These are phyloP conservation scores for Notarius lentiginosus DNA, from an alignment of 2,113 vertebrate species.

Conservation along the genomic window DNA sequence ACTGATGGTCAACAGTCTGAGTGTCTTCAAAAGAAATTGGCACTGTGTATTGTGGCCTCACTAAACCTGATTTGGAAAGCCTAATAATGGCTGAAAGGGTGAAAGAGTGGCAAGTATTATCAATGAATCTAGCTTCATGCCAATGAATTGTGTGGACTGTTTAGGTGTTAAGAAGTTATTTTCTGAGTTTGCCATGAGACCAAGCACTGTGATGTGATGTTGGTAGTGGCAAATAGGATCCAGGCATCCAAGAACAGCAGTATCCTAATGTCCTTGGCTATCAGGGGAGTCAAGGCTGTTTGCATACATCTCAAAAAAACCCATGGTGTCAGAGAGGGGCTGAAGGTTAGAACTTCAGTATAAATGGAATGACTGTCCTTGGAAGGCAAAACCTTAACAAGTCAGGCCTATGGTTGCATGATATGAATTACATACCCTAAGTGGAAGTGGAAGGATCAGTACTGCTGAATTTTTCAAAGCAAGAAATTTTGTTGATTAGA, in stretches of 20 bases:
- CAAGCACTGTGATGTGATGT: neutral
- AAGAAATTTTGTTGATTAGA: neutral
- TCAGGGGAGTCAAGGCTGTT: neutral
- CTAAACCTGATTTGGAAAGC: neutral
- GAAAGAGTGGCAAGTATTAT: neutral
- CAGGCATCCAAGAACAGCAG: neutral
- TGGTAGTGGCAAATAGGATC: neutral
- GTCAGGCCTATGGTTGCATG: neutral
- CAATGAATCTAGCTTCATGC: neutral
- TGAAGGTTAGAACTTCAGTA: neutral
- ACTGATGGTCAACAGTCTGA: neutral
- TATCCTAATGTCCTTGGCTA: neutral
- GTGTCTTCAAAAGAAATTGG: neutral
- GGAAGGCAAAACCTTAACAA: neutral
- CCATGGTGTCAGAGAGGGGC: neutral
- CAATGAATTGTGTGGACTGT: neutral
- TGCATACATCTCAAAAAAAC: neutral
- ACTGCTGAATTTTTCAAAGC: neutral
- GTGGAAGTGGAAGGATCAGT: neutral
- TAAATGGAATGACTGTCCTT: neutral
- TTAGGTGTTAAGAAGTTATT: neutral
- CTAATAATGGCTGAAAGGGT: neutral
- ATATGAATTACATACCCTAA: neutral
- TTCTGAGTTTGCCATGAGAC: neutral
- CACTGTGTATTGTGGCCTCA: neutral